Conservation (phyloP, 2,113 vertebrate genomes). For the Crypturellus undulatus region DNA sequence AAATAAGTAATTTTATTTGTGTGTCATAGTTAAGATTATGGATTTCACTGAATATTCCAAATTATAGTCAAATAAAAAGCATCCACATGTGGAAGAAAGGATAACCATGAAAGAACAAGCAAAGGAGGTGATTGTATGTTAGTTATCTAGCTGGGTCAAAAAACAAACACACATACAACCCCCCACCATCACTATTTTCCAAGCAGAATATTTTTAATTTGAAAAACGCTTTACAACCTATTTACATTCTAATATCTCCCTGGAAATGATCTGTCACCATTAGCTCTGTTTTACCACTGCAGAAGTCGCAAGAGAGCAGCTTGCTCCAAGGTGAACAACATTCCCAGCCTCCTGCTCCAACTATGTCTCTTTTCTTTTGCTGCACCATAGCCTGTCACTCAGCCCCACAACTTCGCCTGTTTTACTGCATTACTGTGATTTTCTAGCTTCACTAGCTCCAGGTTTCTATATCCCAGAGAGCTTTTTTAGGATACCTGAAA, state of each 20-base stretch:
- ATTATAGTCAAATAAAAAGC: neutral
- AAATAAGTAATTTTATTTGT: neutral
- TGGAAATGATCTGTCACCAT: neutral
- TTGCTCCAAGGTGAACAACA: neutral
- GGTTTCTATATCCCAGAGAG: neutral
- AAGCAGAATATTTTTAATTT: neutral
- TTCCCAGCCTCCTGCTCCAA: neutral
- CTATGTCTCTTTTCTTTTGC: neutral
- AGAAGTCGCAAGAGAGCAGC: neutral
- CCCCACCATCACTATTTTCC: neutral
- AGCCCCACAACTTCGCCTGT: neutral
- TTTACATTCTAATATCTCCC: neutral
- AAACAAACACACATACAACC: neutral
- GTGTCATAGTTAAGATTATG: neutral
- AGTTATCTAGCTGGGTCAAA: neutral
- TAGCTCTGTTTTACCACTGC: neutral
- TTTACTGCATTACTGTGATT: neutral
- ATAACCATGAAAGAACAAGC: neutral
- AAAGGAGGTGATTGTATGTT: neutral
- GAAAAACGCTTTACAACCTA: slow-evolving; percentile 8
- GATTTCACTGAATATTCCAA: neutral
- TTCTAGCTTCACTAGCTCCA: neutral
- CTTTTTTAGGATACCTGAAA: neutral
- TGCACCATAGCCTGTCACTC: neutral
- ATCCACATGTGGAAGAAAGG: neutral